phyloP scores from a whole-genome alignment of 2,797 vertebrate genomes.

The Pogoniulus pusillus region DNA sequence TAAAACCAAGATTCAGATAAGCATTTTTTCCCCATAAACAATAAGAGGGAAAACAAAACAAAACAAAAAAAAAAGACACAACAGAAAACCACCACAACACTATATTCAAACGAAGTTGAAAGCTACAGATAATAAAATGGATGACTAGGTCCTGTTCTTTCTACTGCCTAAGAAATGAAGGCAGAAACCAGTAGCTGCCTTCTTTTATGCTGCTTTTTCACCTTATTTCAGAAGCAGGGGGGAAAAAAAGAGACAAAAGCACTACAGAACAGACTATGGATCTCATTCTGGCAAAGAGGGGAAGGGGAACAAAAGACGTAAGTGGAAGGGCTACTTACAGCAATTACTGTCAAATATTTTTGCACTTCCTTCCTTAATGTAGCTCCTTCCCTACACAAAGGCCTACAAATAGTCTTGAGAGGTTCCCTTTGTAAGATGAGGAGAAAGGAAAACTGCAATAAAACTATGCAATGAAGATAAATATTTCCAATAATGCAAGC shows the following conservation, averaged over 20 bases:
- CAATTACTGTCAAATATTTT: constrained; percentile 54
- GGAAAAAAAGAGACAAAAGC: constrained; percentile 4
- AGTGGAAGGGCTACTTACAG: constrained; percentile 35
- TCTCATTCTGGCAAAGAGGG: not conserved
- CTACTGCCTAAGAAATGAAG: not conserved
- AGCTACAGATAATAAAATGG: not conserved
- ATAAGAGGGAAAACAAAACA: not conserved
- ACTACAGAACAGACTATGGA: not conserved
- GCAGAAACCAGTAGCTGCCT: not conserved
- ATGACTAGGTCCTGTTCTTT: not conserved
- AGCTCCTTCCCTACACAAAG: constrained; percentile 20
- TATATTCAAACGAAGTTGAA: not conserved
- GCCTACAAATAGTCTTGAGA: constrained; percentile 14
- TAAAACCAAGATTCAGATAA: not conserved
- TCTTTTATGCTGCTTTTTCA: not conserved
- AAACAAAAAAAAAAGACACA: not conserved
- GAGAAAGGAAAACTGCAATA: constrained; percentile 8
- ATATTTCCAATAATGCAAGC: constrained; percentile 55
- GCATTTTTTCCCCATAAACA: not conserved
- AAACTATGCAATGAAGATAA: constrained; percentile 33
- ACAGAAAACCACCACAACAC: too few relatives aligned
- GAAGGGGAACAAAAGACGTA: not conserved
- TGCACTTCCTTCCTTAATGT: constrained; percentile 51
- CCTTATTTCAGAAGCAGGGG: not conserved
- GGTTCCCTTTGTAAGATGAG: not conserved